These are phyloP conservation scores for Zaprionus camerounensis DNA, from an alignment of 1,140 invertebrate genomes.

Conservation along the genomic window DNA sequence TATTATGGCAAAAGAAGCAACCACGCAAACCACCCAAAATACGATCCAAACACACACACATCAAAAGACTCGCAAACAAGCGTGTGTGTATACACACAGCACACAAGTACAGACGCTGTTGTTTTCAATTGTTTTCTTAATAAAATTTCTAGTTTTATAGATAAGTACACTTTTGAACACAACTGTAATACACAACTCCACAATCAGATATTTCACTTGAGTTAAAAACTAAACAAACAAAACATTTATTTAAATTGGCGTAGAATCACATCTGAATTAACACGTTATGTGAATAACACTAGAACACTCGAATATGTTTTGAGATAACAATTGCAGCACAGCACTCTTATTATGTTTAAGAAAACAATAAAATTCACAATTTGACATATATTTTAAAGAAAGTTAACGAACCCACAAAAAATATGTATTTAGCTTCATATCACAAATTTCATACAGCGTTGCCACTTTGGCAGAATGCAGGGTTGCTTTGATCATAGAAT, in stretches of 20 bases:
- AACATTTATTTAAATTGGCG: neutral
- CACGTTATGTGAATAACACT: neutral
- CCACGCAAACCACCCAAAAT: conserved; percentile 23
- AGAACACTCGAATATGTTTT: neutral
- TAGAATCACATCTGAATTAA: neutral
- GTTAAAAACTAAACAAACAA: neutral
- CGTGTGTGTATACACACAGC: neutral
- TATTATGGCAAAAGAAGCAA: conserved; percentile 50
- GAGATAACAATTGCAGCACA: neutral
- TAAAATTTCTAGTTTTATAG: neutral
- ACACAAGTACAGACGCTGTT: neutral
- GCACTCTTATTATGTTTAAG: neutral
- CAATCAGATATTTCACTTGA: neutral
- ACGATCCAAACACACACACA: neutral
- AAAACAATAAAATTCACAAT: conserved; percentile 4
- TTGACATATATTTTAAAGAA: conserved; percentile 6
- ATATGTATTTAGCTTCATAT: conserved; percentile 39
- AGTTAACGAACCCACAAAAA: conserved; percentile 38
- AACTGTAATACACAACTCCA: neutral
- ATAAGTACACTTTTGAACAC: conserved; percentile 7
- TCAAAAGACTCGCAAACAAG: neutral
- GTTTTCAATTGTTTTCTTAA: neutral
- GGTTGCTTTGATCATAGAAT: neutral
- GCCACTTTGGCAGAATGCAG: conserved; percentile 32
- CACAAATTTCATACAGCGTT: conserved; percentile 10